Evolutionary conservation across 2,888 invertebrate genomes (phyloP).

Genomic region (Cerceris ruficornis): DNA sequence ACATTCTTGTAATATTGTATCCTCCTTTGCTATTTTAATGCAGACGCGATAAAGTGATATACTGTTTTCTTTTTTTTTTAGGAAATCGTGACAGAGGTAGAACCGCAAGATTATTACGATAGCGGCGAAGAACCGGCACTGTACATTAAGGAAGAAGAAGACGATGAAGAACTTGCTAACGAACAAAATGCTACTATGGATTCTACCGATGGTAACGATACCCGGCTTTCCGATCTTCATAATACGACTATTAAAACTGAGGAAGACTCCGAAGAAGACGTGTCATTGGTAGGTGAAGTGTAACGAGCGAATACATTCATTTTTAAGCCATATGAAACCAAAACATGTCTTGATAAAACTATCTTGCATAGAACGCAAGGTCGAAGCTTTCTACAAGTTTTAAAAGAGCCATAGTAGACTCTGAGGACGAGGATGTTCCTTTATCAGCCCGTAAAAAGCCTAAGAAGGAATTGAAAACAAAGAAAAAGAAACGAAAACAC

Average conservation of each 20-base stretch:
- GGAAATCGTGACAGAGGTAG: slow-evolving; percentile 85
- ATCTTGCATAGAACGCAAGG: slow-evolving; percentile 65
- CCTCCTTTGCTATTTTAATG: not conserved
- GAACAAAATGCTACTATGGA: slow-evolving; percentile 72
- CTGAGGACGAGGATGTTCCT: slow-evolving; percentile 85
- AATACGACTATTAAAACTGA: slow-evolving; percentile 80
- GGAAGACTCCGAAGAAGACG: slow-evolving; percentile 88
- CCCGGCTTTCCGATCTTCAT: slow-evolving; percentile 78
- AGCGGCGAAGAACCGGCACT: slow-evolving; percentile 84
- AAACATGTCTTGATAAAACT: not conserved
- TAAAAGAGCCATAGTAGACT: slow-evolving; percentile 82
- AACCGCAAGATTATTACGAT: slow-evolving; percentile 80
- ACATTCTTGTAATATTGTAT: not conserved
- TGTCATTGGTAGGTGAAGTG: slow-evolving; percentile 87
- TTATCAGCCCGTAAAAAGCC: slow-evolving; percentile 86
- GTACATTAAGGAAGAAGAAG: slow-evolving; percentile 82
- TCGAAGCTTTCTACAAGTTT: slow-evolving; percentile 67
- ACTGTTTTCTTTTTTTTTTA: slow-evolving; percentile 75
- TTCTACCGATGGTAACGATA: slow-evolving; percentile 75
- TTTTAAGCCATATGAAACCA: not conserved
- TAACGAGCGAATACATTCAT: slow-evolving; percentile 35
- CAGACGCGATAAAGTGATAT: not conserved
- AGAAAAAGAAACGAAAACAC: slow-evolving; percentile 83
- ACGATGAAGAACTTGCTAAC: slow-evolving; percentile 77
- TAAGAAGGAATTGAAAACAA: slow-evolving; percentile 85